Evolutionary conservation across 2,888 invertebrate genomes (phyloP).

Genomic region (Watsonalla cultraria): DNA sequence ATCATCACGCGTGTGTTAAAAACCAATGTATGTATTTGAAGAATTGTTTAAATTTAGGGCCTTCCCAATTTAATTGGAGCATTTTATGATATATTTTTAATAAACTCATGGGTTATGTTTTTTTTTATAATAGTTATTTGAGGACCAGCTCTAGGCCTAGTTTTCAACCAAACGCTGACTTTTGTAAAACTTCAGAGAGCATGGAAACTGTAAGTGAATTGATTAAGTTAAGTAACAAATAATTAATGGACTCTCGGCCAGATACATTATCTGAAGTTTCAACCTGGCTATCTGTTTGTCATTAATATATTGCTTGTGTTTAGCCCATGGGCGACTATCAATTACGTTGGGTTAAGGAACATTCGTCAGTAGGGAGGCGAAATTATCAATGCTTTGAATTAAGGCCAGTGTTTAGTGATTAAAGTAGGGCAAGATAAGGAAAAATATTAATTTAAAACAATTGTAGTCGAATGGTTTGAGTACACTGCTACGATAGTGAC

Average conservation of each 20-base stretch:
- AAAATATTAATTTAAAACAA: too few species aligned
- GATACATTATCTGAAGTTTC: conserved; percentile 69
- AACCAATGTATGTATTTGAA: too few species aligned
- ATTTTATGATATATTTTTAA: too few species aligned
- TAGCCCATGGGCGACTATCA: conserved; percentile 56
- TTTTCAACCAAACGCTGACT: too few species aligned
- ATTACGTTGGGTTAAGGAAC: conserved; percentile 57
- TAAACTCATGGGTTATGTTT: too few species aligned
- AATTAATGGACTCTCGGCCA: conserved; percentile 67
- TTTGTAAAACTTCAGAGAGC: neutral
- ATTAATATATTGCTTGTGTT: conserved; percentile 71
- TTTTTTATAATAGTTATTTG: too few species aligned
- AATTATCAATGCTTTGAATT: conserved; percentile 11
- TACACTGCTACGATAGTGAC: too few species aligned
- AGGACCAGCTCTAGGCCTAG: too few species aligned
- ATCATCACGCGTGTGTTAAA: too few species aligned
- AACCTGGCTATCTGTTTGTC: conserved; percentile 63
- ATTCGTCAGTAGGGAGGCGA: conserved; percentile 41
- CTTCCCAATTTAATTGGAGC: too few species aligned
- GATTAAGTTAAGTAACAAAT: conserved; percentile 69
- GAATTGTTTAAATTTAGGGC: too few species aligned
- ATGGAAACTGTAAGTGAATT: conserved; percentile 24
- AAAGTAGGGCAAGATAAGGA: neutral
- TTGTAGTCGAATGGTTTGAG: too few species aligned
- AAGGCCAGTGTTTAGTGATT: conserved; percentile 14